Base-by-base conservation (phyloP, 2,797 vertebrate species). In the Lepus townsendii region DNA sequence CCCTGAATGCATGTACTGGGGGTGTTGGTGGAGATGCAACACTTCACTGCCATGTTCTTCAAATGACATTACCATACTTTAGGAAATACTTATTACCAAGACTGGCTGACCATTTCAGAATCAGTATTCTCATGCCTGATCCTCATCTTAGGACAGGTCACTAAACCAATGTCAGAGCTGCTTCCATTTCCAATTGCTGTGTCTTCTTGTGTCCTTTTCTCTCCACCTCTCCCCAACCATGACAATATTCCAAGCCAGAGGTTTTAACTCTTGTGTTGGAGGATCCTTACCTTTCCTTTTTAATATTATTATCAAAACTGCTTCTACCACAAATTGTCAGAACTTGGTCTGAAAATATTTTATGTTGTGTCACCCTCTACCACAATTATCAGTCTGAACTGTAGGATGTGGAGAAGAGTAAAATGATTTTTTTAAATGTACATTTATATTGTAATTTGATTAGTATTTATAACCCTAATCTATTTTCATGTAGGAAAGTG, bases 301-400 rank as follows among this genome's bases (percentile, higher is more conserved):
- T 57, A 57, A 20, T 22, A 3, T 42, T 54, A 30, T 38, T n/a
- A 84, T 42, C n/a, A 84, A 76, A 50, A 82, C 5, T 62, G 2
- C 69, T 93, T 82, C 65, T 78, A 26, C 62, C 6, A 88, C 0
- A 83, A 13, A 26, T 52, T 83, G 10, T 8, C n/a, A 92, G 26
- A 85, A 77, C 7, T 78, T 16, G 50, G 20, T 82, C 57, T 93
- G 24, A 66, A 88, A 91, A 65, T 22, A 77, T 63, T 75, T 83
- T 76, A 32, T n/a, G 17, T 72, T 79, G 30, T 72, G 5, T 26
- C 69, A 82, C n/a, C 24, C 7, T 71, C 86, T 54, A 83, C 3
- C 27, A 71, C 50, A 57, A 57, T 75, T 54, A 35, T 19, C 24
- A 20, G 30, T 52, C 30, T 79, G 66, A 94, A 47, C 20, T 79